Conservation (phyloP, 2,113 vertebrate genomes). For the Chloropsis hardwickii region DNA sequence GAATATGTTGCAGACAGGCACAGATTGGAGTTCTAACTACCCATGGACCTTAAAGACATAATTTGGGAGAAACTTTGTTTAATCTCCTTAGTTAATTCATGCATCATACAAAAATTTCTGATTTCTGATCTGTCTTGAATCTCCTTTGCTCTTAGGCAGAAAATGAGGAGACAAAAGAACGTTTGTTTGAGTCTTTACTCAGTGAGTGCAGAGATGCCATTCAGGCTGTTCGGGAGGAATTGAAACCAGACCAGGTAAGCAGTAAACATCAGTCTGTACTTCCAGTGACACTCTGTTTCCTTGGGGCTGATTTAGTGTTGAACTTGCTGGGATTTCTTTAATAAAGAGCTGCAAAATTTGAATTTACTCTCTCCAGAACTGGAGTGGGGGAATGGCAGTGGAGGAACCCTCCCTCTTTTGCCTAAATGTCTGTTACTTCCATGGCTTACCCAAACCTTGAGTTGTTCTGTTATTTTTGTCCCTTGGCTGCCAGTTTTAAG, state of each 20-base stretch:
- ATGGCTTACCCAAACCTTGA: neutral
- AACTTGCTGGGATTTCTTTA: neutral
- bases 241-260: constrained; percentile 88
- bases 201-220: constrained; percentile 96
- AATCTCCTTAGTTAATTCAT: neutral
- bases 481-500: neutral
- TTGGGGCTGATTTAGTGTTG: neutral
- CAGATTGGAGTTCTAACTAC: neutral
- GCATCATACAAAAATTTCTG: neutral
- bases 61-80: neutral
- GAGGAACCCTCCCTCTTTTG: neutral
- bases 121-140: neutral
- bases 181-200: constrained; percentile 92
- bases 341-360: neutral
- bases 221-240: constrained; percentile 92
- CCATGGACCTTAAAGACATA: fast-evolving
- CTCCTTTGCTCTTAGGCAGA: constrained; percentile 75
- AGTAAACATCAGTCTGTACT: neutral
- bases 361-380: neutral
- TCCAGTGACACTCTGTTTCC: fast-evolving
- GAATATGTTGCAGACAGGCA: neutral
- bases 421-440: neutral
- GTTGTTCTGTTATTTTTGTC: neutral
- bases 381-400: neutral
- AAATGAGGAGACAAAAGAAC: constrained; percentile 95